Evolutionary conservation across 2,888 invertebrate genomes (phyloP).

Genomic region (Scaptodrosophila latifasciaeformis): DNA sequence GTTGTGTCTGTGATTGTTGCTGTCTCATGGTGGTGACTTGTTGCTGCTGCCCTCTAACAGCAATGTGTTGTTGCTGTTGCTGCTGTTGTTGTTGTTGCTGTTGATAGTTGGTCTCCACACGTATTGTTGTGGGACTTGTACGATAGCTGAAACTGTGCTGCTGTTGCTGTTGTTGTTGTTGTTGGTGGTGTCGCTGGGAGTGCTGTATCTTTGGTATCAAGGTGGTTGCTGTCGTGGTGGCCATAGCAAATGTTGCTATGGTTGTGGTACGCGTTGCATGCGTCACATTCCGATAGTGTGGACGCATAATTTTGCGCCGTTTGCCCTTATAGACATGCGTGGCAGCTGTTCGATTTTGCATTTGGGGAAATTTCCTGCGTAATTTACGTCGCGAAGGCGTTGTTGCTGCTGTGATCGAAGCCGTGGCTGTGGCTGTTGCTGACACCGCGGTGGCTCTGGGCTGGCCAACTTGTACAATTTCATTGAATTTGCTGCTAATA

Average conservation of each 20-base stretch:
- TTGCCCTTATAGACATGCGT: conserved; percentile 43
- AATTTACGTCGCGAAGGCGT: conserved; percentile 54
- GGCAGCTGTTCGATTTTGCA: conserved; percentile 28
- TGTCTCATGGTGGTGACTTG: conserved; percentile 34
- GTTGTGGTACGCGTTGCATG: conserved; percentile 62
- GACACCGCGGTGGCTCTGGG: conserved; percentile 30
- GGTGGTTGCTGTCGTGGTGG: conserved; percentile 31
- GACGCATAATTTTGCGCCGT: conserved; percentile 52
- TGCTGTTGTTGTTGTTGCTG: conserved; percentile 47
- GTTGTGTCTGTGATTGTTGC: conserved; percentile 37
- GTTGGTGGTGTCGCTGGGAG: conserved; percentile 34
- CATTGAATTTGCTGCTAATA: conserved; percentile 57
- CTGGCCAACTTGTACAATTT: conserved; percentile 58
- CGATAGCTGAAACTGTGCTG: conserved; percentile 47
- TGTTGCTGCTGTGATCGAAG: conserved; percentile 28
- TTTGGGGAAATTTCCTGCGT: conserved; percentile 54
- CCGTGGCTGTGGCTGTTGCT: conserved; percentile 31
- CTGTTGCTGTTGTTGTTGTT: conserved; percentile 31
- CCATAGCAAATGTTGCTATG: conserved; percentile 34
- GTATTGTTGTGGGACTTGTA: conserved; percentile 26
- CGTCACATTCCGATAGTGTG: conserved; percentile 51
- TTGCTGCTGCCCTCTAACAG: conserved; percentile 39
- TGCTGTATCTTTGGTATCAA: conserved; percentile 44
- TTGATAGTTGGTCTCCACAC: conserved; percentile 40
- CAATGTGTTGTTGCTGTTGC: conserved; percentile 30